Conservation (phyloP, 53 echinoderm and acorn worm genomes). For the Paelopatides confundens region DNA sequence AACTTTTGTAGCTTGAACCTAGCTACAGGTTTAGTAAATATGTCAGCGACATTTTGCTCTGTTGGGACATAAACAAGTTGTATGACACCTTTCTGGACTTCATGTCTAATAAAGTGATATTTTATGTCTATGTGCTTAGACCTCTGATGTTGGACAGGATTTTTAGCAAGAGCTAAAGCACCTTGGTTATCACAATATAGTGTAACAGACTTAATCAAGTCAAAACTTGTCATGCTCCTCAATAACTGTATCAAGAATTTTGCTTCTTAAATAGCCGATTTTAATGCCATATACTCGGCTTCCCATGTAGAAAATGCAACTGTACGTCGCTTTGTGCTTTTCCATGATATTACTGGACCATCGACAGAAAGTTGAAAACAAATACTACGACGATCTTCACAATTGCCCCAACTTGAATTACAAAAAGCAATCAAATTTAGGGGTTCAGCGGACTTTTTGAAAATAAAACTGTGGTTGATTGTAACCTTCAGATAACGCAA, state of each 20-base stretch:
- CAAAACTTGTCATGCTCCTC: constrained; percentile 9
- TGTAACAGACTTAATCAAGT: neutral
- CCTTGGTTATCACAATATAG: constrained; percentile 54
- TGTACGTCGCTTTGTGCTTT: constrained; percentile 50
- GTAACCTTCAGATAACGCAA: neutral
- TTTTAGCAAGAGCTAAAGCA: constrained; percentile 55
- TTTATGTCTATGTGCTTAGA: constrained; percentile 57
- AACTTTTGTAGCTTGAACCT: constrained; percentile 2
- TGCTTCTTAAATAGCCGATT: constrained; percentile 48
- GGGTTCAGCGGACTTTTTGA: neutral
- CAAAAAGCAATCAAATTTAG: neutral
- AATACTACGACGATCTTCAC: constrained; percentile 44
- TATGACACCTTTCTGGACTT: neutral
- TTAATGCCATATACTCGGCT: constrained; percentile 62
- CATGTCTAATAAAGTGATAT: constrained; percentile 41
- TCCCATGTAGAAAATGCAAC: constrained; percentile 62
- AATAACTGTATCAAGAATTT: constrained; percentile 50
- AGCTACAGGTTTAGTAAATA: neutral
- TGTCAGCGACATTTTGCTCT: neutral
- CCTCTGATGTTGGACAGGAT: constrained; percentile 48
- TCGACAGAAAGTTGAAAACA: constrained; percentile 35
- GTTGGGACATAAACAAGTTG: neutral
- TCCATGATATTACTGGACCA: constrained; percentile 57
- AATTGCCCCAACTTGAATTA: constrained; percentile 8
- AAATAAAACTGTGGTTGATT: neutral